Evolutionary conservation across 2,888 invertebrate genomes (phyloP), one percentile per base, ranked within the genome.

Genomic region (Drosophila mayaguana): DNA sequence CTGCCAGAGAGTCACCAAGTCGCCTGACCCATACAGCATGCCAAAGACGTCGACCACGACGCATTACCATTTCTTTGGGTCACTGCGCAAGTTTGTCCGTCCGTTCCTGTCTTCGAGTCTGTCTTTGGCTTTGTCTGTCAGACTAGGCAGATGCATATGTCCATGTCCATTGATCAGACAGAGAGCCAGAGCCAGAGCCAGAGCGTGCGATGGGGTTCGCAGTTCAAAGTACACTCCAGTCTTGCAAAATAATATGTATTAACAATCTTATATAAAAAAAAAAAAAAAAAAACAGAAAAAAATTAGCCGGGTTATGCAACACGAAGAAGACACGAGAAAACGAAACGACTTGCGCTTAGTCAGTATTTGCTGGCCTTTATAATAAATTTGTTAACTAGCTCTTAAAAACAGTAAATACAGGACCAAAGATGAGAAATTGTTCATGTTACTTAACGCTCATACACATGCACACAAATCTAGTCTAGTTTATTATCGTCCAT

Each of bases 161-260:
- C 77, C 86, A 86, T 79, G 84, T 78, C 81, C 81, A 83, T 85
- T 86, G 88, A 84, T 90, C 90, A 76, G 32, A 20, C 40, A n/a
- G 40, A 40, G 36, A 34, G 34, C 14, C 72, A 22, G 62, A 48
- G 48, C 11, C 45, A 45, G 22, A 22, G 25, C 46, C 48, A 28
- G 18, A 77, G 71, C 87, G 75, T 81, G 78, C 87, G 74, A 64
- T 72, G 70, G 83, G 77, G 88, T 90, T 90, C 88, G 89, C 83
- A 89, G 89, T 89, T 88, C 89, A 87, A 82, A 84, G 89, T 90
- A 90, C 83, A 81, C 62, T 69, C 43, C 48, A 59, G 22, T 78
- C 80, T 78, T 76, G 84, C 82, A 85, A 91, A 91, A 91, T 91
- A 91, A 91, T 91, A 91, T 91, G 84, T 91, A 91, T 91, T 91